Evolutionary conservation across 2,888 invertebrate genomes (phyloP), one percentile per base, ranked within the genome.

Genomic region (Balanococcus diminutus): DNA sequence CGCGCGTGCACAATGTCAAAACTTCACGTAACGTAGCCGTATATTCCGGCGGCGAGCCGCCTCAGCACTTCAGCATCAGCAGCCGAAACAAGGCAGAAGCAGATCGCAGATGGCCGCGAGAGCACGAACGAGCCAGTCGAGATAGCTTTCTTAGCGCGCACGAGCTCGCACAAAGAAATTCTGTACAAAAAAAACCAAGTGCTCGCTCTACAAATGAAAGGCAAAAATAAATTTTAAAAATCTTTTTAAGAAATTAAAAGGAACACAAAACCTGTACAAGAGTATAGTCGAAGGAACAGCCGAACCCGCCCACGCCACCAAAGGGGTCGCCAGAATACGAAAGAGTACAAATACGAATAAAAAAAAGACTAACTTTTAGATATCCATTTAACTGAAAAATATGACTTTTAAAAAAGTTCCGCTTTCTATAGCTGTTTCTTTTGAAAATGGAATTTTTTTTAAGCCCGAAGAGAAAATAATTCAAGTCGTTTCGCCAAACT

Each of bases 301-400:
- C n/a, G n/a, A n/a, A n/a, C n/a, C n/a, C n/a, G n/a, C n/a, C n/a
- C n/a, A n/a, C n/a, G n/a, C n/a, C n/a, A n/a, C n/a, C n/a, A n/a
- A n/a, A n/a, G n/a, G n/a, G 4, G n/a, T 51, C 51, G 51, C 51
- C 51, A n/a, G 51, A 51, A 19, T 51, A 51, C 51, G 16, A 42
- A n/a, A n/a, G 36, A 36, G 5, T 36, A 36, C 36, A 36, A 36
- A 6, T 6, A 36, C 36, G 39, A 39, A 42, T 11, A 61, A 9
- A 56, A 36, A 22, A 61, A 11, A 61, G 51, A 61, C n/a, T n/a
- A 83, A 83, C 83, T 83, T 83, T 83, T 22, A 61, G 51, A 67
- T 83, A 83, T 83, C 56, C 83, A 67, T 83, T 83, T 83, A 83
- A 83, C 83, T 83, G 61, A 83, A 83, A 83, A 83, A 83, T 83